Evolutionary conservation across 2,888 invertebrate species (phyloP).

Genomic region (Leptopilina myrica): DNA sequence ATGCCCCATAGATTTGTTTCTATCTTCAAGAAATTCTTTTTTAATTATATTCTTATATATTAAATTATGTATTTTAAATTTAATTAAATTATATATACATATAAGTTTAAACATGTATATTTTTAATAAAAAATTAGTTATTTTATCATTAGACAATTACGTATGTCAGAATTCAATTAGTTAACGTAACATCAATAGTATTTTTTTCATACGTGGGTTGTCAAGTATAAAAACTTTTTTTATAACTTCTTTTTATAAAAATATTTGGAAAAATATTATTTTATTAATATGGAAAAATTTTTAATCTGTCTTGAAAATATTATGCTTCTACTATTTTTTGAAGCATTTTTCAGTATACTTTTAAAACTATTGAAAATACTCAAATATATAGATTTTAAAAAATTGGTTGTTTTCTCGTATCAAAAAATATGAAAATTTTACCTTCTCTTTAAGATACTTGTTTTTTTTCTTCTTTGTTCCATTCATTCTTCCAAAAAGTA

Average conservation of each 20-base stretch:
- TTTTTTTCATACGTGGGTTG: neutral
- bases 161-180: constrained; percentile 15
- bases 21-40: neutral
- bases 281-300: too few relatives aligned
- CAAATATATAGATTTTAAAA: neutral
- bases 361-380: too few relatives aligned
- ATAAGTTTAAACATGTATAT: too few relatives aligned
- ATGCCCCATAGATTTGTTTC: too few relatives aligned
- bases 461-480: constrained; percentile 54
- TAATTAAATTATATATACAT: too few relatives aligned
- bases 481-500: constrained; percentile 54
- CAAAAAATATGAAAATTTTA: constrained; percentile 39
- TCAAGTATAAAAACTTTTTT: neutral
- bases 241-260: neutral
- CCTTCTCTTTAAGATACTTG: constrained; percentile 56
- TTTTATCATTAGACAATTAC: neutral
- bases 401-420: neutral
- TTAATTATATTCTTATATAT: too few relatives aligned
- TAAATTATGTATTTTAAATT: too few relatives aligned
- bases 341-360: too few relatives aligned
- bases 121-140: too few relatives aligned
- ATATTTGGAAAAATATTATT: neutral
- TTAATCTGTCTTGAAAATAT: too few relatives aligned
- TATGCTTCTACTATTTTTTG: too few relatives aligned
- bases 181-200: neutral